These are phyloP conservation scores for Leptopilina boulardi DNA, from an alignment of 1,140 invertebrate genomes.

Conservation along the genomic window DNA sequence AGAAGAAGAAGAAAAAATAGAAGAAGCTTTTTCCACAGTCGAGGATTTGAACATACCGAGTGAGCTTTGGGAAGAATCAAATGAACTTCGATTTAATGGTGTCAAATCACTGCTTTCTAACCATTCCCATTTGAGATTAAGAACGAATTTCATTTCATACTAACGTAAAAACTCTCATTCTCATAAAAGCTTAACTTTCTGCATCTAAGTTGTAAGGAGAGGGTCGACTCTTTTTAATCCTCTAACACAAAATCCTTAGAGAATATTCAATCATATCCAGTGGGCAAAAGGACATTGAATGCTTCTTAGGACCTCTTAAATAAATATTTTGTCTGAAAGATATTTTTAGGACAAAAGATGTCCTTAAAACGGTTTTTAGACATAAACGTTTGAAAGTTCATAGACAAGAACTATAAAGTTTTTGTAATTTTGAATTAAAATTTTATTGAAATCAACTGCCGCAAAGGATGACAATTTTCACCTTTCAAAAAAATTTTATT, in stretches of 20 bases:
- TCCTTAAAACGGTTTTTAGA: constrained; percentile 51
- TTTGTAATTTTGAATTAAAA: too few relatives aligned
- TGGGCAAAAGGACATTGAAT: too few relatives aligned
- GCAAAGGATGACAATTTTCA: constrained; percentile 5
- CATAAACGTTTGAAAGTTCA: too few relatives aligned
- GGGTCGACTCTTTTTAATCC: too few relatives aligned
- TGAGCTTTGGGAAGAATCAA: constrained; percentile 9
- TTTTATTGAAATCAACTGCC: not conserved
- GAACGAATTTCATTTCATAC: constrained; percentile 62
- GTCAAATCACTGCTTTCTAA: constrained; percentile 16
- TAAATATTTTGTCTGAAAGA: too few relatives aligned
- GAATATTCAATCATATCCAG: too few relatives aligned
- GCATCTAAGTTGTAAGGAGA: constrained; percentile 48
- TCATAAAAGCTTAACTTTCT: constrained; percentile 54
- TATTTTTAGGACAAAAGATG: too few relatives aligned
- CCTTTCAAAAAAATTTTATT: not conserved
- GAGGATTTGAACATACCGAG: constrained; percentile 1
- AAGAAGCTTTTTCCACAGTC: not conserved
- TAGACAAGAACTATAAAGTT: too few relatives aligned
- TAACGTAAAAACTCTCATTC: constrained; percentile 61
- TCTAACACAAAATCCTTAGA: too few relatives aligned
- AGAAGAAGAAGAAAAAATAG: not conserved
- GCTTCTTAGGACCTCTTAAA: too few relatives aligned
- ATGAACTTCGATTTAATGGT: constrained; percentile 17
- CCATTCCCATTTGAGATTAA: constrained; percentile 44